A percentile compares a stretch with the other conserved stretches of the same genome.
Conservation (phyloP, 2,888 invertebrate species). For the Gibbula magus region DNA sequence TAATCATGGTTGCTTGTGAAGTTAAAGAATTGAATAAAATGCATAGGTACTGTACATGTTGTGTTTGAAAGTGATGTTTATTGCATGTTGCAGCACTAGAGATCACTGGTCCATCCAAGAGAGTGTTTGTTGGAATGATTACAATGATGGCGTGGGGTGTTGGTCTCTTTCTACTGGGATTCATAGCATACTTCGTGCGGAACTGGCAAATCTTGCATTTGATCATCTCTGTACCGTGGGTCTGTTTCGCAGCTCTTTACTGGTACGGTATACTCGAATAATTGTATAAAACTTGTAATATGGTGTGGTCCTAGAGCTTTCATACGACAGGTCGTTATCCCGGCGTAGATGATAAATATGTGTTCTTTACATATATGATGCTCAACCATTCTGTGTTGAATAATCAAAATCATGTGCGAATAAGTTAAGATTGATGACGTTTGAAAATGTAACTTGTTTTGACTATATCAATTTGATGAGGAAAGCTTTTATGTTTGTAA, state of each 20-base stretch:
- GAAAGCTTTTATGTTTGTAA: too few species aligned
- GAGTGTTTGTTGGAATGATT: constrained; percentile 70
- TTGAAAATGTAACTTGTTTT: too few species aligned
- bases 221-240: constrained; percentile 47
- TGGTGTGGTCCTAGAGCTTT: too few species aligned
- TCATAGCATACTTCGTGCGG: constrained; percentile 49
- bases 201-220: constrained; percentile 59
- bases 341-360: too few species aligned
- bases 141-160: constrained; percentile 71
- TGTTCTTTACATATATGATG: too few species aligned
- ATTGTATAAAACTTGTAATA: too few species aligned
- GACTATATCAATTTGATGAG: too few species aligned
- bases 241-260: constrained; percentile 44
- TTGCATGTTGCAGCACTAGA: constrained; percentile 61
- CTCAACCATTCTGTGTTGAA: too few species aligned
- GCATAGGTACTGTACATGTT: background rate
- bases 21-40: background rate
- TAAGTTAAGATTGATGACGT: too few species aligned
- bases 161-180: constrained; percentile 56
- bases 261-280: too few species aligned
- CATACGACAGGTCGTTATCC: too few species aligned
- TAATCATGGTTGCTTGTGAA: background rate
- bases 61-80: background rate
- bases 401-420: too few species aligned
- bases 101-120: constrained; percentile 71